These are phyloP conservation scores for Mastomys natalensis DNA, from an alignment of 2,113 vertebrate species.

Conservation along the genomic window DNA sequence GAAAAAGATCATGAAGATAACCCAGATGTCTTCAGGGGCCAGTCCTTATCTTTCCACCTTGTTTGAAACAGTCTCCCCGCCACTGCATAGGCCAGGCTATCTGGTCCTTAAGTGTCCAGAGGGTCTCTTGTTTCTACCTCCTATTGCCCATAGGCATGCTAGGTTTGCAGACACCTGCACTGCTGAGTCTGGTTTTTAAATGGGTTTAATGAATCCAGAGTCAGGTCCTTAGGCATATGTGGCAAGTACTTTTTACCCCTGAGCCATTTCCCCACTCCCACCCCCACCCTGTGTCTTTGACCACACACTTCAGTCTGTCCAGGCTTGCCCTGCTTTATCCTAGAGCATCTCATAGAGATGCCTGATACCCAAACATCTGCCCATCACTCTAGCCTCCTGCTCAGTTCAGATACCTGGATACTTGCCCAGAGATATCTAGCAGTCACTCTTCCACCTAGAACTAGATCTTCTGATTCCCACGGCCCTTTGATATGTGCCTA, in stretches of 20 bases:
- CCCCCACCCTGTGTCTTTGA: not conserved
- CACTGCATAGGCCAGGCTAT: not conserved
- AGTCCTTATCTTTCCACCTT: not conserved
- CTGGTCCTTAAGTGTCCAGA: not conserved
- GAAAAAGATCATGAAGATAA: not conserved
- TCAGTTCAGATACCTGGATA: not conserved
- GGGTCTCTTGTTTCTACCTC: not conserved
- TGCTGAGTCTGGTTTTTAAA: not conserved
- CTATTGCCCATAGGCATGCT: not conserved
- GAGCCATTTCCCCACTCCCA: not conserved
- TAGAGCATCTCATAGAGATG: not conserved
- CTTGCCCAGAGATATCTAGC: not conserved
- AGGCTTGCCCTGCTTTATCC: not conserved
- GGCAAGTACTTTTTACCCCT: not conserved
- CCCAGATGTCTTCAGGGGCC: not conserved
- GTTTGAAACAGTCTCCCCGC: not conserved
- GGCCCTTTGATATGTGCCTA: not conserved
- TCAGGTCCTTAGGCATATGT: too few relatives aligned
- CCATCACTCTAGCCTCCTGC: not conserved
- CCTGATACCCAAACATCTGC: not conserved
- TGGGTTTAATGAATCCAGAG: not conserved
- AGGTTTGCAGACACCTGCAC: not conserved
- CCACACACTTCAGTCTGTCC: not conserved
- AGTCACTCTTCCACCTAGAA: not conserved
- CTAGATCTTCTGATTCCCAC: not conserved